These are phyloP conservation scores for Ctenosaura bakeri DNA, from an alignment of 2,797 vertebrate genomes.

Conservation along the genomic window DNA sequence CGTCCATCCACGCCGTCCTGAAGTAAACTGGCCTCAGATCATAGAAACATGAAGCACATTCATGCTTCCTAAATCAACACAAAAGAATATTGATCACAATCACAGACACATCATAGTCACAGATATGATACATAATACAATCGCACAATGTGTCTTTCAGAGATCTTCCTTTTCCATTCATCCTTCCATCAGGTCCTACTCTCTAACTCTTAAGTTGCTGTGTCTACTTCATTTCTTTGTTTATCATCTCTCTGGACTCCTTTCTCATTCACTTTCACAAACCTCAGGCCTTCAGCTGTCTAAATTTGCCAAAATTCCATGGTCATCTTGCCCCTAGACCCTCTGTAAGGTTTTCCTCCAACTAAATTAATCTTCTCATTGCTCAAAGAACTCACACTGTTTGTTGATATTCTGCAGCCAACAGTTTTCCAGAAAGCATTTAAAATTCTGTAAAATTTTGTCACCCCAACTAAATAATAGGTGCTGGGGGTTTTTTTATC, in stretches of 20 bases:
- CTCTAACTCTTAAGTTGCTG: neutral
- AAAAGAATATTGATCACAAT: neutral
- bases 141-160: neutral
- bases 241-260: neutral
- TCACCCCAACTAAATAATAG: too few relatives aligned
- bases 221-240: neutral
- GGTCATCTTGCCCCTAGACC: neutral
- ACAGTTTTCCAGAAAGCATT: neutral
- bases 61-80: constrained; percentile 7
- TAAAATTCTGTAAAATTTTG: neutral
- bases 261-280: neutral
- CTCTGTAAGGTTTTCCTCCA: neutral
- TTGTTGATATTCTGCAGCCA: neutral
- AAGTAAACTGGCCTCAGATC: constrained; percentile 66
- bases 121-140: neutral
- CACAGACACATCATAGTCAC: neutral
- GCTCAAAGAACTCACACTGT: neutral
- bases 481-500: too few relatives aligned
- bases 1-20: constrained; percentile 61
- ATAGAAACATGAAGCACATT: neutral
- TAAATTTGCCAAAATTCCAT: neutral
- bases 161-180: neutral
- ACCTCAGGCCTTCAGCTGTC: neutral
- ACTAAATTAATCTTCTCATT: neutral
- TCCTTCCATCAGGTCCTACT: neutral